Base-by-base conservation (phyloP, 2,113 vertebrate genomes). In the Numida meleagris region DNA sequence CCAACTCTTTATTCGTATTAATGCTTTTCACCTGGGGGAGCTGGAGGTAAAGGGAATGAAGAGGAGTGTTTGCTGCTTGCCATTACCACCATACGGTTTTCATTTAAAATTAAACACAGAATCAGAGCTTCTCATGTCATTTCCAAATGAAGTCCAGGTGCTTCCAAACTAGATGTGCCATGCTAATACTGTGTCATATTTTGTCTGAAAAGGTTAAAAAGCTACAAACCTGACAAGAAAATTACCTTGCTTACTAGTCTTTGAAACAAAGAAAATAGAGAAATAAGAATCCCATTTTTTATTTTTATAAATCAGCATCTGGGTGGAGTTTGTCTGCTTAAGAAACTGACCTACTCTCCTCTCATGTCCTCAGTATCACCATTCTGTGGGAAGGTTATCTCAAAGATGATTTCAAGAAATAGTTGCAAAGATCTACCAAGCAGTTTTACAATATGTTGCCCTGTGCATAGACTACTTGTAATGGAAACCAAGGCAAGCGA, bases 71-170 rank as follows among this genome's bases (percentile, higher is more conserved):
- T 77, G 29, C 88, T 91, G 80, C 62, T 91, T 79, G 70, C 50
- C 75, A 86, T 95, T 96, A 95, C 61, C 80, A 66, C 51, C 90
- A 96, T 82, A 87, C 10, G 38, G 85, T 90, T 94, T 95, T 95
- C 15, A 94, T 95, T 85, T 96, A 76, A 94, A 91, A 95, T 85
- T 88, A 86, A 94, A 90, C 75, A 91, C 46, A 93, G 55, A 72
- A 95, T 92, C 70, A 90, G 84, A 88, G 62, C 17, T 82, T 91
- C 80, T 93, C 63, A 91, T 88, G 82, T 91, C 16, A 91, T 89
- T 90, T 94, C 29, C 67, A 94, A 96, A 97, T 77, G 45, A 84
- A 97, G 95, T 82, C 67, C 95, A 96, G 87, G 82, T 96, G 92
- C 62, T 87, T 83, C 45, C 40, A 91, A 81, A 27, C 34, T 50